Evolutionary conservation across 2,888 invertebrate genomes (phyloP), one percentile per base, ranked within the genome.

Genomic region (Adelognathus sp.): DNA sequence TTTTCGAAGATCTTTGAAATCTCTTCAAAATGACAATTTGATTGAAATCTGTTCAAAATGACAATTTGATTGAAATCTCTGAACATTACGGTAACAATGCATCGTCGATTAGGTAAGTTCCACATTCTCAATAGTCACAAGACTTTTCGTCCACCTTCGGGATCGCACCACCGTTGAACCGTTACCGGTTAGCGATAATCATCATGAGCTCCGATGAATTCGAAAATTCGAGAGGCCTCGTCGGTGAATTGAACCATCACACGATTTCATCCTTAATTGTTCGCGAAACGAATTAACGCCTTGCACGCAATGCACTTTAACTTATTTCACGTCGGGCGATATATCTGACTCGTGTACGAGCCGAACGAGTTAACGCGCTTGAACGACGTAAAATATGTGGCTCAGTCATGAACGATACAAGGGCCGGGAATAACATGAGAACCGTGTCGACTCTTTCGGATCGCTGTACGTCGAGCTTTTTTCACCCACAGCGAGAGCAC

Each of bases 221-320:
- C 54, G 41, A 29, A 67, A 52, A 36, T 67, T 54, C 39, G 54
- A 67, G 58, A 54, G 39, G 31, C 46, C 60, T n/a, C 52, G 16
- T 50, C 67, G 67, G 61, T 71, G 80, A 86, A n/a, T 86, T 87
- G 85, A 86, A 80, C 81, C 86, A 83, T 87, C 84, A 83, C 81
- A n/a, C n/a, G 84, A 83, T 82, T 79, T 81, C 56, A 78, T 76
- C 82, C 79, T 82, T 88, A 88, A 89, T 89, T 88, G 88, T 88
- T 85, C 87, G 82, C 79, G 83, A 88, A 89, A 90, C 86, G 87
- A 89, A 90, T 90, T 89, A 88, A 89, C 87, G 84, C 84, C 79
- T 78, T 81, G 83, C 90, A 89, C 88, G 89, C 88, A 86, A 89
- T 86, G 86, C 87, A 86, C 87, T 87, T 88, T 82, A 88, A 88